Base-by-base conservation (phyloP, 2,888 invertebrate genomes). In the Drosophila diplacantha region DNA sequence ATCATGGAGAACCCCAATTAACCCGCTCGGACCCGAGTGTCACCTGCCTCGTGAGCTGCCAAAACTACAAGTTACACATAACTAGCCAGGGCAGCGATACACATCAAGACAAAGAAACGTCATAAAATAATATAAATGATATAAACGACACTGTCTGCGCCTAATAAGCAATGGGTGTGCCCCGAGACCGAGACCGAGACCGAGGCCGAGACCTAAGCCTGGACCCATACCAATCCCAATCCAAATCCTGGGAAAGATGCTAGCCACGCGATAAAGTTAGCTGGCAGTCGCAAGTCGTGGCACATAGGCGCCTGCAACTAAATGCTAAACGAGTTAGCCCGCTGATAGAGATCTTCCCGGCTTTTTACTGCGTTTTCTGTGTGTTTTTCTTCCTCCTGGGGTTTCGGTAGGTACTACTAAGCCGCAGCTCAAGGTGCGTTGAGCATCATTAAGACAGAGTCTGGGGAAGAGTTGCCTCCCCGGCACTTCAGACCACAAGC, bases 301-400 rank as follows among this genome's bases (percentile, higher is more conserved):
- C 34, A 47, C 53, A 66, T 75, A 85, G 86, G 85, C 85, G 85
- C 86, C 85, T 83, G 76, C 72, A 80, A 85, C 85, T 83, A 85
- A 85, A 85, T 82, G 81, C 80, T 82, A 85, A 85, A 83, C 84
- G 83, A 85, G 85, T 85, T 85, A 85, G 85, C 76, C 83, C 80
- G 74, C 76, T 73, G 85, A 85, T 85, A 85, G 81, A 81, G 81
- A 85, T 85, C 85, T 83, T 57, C 43, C 37, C 31, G 34, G 53
- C 24, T 34, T 41, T 62, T 35, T 46, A 44, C 44, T 44, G 14
- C 14, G 20, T 54, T 37, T 16, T 47, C 29, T 37, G 34, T 18
- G 22, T n/a, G 2, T 41, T 41, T 34, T 31, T 35, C 20, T 14
- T 39, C 32, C 37, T 52, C 52, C 39, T 43, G 26, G 20, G 26